phyloP scores from a whole-genome alignment of 2,797 vertebrate species.

The Cyprinella venusta region DNA sequence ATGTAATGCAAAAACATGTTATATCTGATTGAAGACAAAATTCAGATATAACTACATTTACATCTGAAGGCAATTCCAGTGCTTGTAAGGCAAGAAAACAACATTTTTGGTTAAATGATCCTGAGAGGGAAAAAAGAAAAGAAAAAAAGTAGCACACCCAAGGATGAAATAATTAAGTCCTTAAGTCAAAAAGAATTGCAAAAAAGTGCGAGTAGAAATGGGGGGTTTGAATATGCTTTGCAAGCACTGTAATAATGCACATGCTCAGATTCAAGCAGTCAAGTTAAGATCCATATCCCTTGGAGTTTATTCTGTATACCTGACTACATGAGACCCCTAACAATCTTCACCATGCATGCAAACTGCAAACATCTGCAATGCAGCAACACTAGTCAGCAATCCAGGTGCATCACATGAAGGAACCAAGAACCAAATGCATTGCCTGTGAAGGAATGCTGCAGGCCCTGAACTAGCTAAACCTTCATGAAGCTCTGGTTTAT shows the following conservation, averaged over 20 bases:
- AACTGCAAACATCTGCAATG: not conserved
- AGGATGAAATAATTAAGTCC: not conserved
- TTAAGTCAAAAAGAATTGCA: not conserved
- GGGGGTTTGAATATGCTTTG: not conserved
- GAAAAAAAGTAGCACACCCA: not conserved
- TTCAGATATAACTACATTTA: conserved; percentile 22
- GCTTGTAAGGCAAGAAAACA: conserved; percentile 8
- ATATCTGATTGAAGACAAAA: conserved; percentile 27
- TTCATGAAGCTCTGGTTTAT: not conserved
- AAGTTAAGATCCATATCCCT: not conserved
- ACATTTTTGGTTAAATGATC: not conserved
- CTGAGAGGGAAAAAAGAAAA: not conserved
- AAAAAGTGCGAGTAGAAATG: not conserved
- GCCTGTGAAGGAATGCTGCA: conserved; percentile 20
- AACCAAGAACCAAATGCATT: conserved; percentile 9
- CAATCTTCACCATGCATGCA: conserved; percentile 27
- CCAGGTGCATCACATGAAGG: not conserved
- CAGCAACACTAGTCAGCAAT: not conserved
- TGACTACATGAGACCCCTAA: not conserved
- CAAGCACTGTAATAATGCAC: not conserved
- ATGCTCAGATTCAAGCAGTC: conserved; percentile 21
- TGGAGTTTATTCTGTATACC: not conserved
- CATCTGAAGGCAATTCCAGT: conserved; percentile 1
- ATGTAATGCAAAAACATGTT: not conserved
- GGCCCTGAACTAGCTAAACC: conserved; percentile 1